Percentiles rank a stretch among this genome's conserved stretches.
phyloP scores from a whole-genome alignment of 2,797 vertebrate species.

The Xiphorhynchus erythropygius region DNA sequence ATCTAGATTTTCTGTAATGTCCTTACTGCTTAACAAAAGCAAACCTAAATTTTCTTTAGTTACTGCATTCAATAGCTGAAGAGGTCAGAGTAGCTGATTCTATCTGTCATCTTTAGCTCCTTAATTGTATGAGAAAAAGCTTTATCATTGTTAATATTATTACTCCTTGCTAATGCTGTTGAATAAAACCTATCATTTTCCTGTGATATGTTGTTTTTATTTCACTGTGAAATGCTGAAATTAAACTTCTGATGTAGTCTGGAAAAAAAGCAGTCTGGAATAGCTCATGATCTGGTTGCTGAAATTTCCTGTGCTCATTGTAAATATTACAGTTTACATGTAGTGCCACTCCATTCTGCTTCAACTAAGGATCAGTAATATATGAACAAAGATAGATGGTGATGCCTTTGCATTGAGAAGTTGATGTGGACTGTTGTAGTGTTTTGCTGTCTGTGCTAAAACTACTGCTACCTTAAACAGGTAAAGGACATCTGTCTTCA shows the following conservation, averaged over 20 bases:
- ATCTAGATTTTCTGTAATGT: background rate
- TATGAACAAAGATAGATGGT: background rate
- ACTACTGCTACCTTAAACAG: background rate
- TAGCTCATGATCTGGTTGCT: background rate
- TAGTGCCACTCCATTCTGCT: background rate
- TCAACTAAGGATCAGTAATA: background rate
- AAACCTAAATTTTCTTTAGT: background rate
- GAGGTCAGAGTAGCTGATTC: background rate
- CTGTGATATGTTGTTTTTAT: background rate
- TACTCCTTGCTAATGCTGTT: background rate
- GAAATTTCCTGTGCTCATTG: background rate
- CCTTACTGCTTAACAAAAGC: background rate
- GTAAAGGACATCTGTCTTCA: background rate
- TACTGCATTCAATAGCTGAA: background rate
- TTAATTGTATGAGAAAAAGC: background rate
- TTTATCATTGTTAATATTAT: constrained; percentile 4
- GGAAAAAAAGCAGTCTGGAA: background rate
- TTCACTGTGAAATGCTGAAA: constrained; percentile 14
- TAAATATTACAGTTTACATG: background rate
- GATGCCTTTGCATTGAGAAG: background rate
- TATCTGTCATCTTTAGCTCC: constrained; percentile 26
- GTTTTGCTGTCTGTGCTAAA: background rate
- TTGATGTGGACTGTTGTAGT: background rate
- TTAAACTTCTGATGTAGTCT: background rate
- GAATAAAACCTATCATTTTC: constrained; percentile 3